Conservation (phyloP, 1,140 invertebrate species). For the Drosophila ananassae region DNA sequence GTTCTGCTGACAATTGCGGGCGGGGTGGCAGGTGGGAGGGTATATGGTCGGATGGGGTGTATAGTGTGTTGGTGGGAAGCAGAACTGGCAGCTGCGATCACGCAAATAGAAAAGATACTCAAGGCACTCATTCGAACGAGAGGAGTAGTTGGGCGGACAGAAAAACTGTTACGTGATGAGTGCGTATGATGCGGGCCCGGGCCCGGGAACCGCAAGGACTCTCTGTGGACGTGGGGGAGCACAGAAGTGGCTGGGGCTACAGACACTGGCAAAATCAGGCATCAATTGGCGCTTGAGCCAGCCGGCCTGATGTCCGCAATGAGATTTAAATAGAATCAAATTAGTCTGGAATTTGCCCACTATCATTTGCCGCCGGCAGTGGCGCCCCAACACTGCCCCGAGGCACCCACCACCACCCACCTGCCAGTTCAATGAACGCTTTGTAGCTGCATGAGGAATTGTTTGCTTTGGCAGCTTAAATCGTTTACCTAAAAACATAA, state of each 20-base stretch:
- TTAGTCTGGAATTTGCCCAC: conserved; percentile 68
- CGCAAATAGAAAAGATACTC: conserved; percentile 81
- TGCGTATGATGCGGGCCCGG: conserved; percentile 73
- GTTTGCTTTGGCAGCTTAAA: conserved; percentile 77
- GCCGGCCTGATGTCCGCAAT: conserved; percentile 75
- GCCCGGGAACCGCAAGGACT: conserved; percentile 43
- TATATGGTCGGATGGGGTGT: conserved; percentile 34
- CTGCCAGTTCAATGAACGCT: conserved; percentile 61
- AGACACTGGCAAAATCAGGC: conserved; percentile 60
- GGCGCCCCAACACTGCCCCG: background rate
- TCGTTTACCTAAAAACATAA: conserved; percentile 79
- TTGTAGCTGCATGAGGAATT: conserved; percentile 58
- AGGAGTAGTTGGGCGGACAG: conserved; percentile 2
- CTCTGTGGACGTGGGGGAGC: background rate
- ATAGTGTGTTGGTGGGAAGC: conserved; percentile 28
- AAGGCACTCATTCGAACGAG: conserved; percentile 72
- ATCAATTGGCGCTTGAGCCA: conserved; percentile 76
- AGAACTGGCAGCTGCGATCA: conserved; percentile 69
- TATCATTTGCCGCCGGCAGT: conserved; percentile 24
- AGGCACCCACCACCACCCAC: background rate
- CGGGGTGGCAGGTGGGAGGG: conserved; percentile 18
- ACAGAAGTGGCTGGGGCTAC: background rate
- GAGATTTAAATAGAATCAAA: conserved; percentile 83
- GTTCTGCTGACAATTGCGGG: conserved; percentile 25
- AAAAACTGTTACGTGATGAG: conserved; percentile 76